phyloP scores from a whole-genome alignment of 2,113 vertebrate genomes.

The Pipra filicauda region DNA sequence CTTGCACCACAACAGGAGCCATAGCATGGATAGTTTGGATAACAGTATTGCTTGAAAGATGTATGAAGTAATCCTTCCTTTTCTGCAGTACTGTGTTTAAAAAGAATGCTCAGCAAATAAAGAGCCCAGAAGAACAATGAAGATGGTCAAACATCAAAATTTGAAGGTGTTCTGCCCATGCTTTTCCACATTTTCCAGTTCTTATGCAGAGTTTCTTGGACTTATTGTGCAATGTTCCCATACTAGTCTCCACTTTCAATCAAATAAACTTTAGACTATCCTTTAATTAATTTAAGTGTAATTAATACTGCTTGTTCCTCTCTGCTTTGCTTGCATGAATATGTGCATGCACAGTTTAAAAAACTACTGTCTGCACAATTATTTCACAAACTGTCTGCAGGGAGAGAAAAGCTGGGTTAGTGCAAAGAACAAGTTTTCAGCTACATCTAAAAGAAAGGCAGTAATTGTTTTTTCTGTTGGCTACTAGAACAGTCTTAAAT shows the following conservation, averaged over 20 bases:
- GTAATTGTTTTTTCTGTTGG: neutral
- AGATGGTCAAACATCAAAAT: neutral
- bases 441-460: neutral
- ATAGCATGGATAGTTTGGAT: rapidly evolving
- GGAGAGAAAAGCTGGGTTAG: neutral
- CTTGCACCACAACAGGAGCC: neutral
- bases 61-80: neutral
- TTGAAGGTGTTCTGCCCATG: neutral
- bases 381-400: neutral
- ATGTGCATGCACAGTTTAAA: neutral
- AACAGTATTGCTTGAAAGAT: neutral
- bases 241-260: neutral
- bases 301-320: neutral
- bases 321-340: neutral
- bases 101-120: neutral
- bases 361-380: neutral
- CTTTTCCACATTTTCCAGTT: neutral
- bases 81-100: neutral
- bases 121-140: neutral
- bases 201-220: neutral
- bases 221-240: neutral
- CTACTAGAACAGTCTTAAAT: neutral
- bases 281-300: neutral
- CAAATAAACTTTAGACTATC: neutral
- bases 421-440: neutral